Evolutionary conservation across 1,140 invertebrate species (phyloP), one percentile per base, ranked within the genome.

Genomic region (Agraylea sexmaculata): DNA sequence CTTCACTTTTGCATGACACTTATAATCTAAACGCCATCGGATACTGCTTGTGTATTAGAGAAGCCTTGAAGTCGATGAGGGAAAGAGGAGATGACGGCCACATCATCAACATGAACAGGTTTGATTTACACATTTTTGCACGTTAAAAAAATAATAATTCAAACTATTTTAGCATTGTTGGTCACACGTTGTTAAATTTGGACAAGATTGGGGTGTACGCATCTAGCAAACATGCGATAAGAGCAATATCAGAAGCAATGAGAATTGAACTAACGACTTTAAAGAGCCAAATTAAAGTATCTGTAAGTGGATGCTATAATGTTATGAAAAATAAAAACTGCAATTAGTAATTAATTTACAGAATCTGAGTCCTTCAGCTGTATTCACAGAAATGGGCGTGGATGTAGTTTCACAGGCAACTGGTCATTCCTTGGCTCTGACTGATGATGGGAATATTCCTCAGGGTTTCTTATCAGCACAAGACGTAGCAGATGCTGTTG

Each of bases 91-190:
- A 76, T 4, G 67, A 77, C 45, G 80, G 80, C 1, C 78, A 83
- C 47, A 71, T 80, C 38, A 70, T 80, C 35, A 68, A 77, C 42
- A 64, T 80, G 21, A 77, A 73, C 55, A 76, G 74, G 72, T 73
- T 36, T 11, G 7, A 32, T 11, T 32, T 32, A 16, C 5, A 21
- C 27, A 33, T 19, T 17, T 4, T 40, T 4, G 18, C 20, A 11
- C 21, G 38, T 31, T 29, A 40, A 16, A 32, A 15, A 28, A n/a
- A 15, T 8, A 8, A 15, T 8, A 32, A 8, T 32, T 32, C 15
- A 15, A 8, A 32, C 6, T 3, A 12, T 22, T 37, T 37, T 12
- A 37, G 35, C 19, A 16, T 37, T 12, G 35, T 16, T 37, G 35
- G 35, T 7, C 35, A 37, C 57, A 59, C 30, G 34, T 60, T 15